phyloP scores from a whole-genome alignment of 2,888 invertebrate species.

The Amphipoea oculea region DNA sequence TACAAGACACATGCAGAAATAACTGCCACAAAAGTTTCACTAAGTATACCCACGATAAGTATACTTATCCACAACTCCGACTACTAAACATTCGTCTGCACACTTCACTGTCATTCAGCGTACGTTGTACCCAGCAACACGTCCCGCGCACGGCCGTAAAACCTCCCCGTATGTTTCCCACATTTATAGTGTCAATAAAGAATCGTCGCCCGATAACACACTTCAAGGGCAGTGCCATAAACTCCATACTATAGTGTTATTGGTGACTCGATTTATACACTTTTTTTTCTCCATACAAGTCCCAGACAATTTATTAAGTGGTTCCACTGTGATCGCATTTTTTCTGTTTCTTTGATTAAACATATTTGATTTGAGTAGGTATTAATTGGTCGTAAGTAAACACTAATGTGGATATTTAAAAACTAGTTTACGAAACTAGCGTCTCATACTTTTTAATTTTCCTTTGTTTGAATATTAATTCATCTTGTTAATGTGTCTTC shows the following conservation, averaged over 20 bases:
- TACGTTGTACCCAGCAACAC: slow-evolving; percentile 43
- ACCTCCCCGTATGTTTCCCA: slow-evolving; percentile 78
- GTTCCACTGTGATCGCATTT: slow-evolving; percentile 77
- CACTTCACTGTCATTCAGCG: slow-evolving; percentile 24
- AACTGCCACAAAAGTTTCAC: background rate
- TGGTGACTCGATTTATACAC: slow-evolving; percentile 85
- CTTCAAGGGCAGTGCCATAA: slow-evolving; percentile 87
- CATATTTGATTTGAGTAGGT: slow-evolving; percentile 77
- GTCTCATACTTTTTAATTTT: slow-evolving; percentile 32
- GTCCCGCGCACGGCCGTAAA: slow-evolving; percentile 57
- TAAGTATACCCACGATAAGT: background rate
- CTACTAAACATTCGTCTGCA: background rate
- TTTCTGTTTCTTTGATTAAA: slow-evolving; percentile 77
- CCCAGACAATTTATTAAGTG: slow-evolving; percentile 86
- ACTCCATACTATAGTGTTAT: slow-evolving; percentile 88
- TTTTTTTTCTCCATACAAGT: slow-evolving; percentile 77
- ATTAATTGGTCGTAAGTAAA: slow-evolving; percentile 77
- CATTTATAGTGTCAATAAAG: slow-evolving; percentile 85
- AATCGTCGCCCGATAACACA: slow-evolving; percentile 85
- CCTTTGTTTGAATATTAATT: slow-evolving; percentile 48
- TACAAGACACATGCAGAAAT: background rate
- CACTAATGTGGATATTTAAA: slow-evolving; percentile 38
- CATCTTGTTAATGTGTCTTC: slow-evolving; percentile 50
- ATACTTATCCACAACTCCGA: background rate
- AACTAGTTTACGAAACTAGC: slow-evolving; percentile 39